Conservation (phyloP, 2,797 vertebrate genomes). For the Diglossa cyanea region DNA sequence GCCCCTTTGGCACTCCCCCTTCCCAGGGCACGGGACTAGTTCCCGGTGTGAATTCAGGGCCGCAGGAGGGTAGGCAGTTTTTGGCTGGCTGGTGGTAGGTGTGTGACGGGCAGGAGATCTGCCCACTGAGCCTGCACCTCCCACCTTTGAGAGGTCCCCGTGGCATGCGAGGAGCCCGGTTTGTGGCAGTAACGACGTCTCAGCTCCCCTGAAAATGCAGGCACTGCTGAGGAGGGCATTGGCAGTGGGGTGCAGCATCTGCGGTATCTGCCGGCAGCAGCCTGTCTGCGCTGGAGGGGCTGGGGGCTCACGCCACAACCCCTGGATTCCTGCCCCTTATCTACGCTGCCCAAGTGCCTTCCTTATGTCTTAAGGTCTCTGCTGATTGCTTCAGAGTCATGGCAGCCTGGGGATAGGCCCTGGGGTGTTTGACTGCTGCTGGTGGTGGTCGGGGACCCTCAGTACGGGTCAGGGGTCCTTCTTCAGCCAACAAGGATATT, state of each 20-base stretch:
- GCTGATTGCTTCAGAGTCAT: neutral
- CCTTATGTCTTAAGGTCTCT: neutral
- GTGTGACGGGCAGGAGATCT: neutral
- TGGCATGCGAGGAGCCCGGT: neutral
- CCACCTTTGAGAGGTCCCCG: neutral
- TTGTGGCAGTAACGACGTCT: neutral
- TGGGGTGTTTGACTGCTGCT: neutral
- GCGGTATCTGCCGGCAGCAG: conserved; percentile 10
- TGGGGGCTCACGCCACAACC: conserved; percentile 9
- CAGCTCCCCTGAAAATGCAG: neutral
- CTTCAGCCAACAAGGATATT: neutral
- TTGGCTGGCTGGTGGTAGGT: neutral
- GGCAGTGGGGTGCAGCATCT: neutral
- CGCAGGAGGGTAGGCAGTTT: neutral
- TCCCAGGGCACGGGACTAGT: neutral
- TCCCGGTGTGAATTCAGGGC: neutral
- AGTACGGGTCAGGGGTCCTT: neutral
- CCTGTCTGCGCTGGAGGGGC: neutral
- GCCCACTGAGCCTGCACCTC: accelerated
- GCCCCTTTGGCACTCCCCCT: neutral
- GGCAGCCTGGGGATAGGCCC: neutral
- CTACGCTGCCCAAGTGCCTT: neutral
- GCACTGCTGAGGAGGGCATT: neutral
- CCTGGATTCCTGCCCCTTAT: conserved; percentile 26
- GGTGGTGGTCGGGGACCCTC: accelerated